Evolutionary conservation across 2,888 invertebrate species (phyloP).

Genomic region (Melinopterus prodromus): DNA sequence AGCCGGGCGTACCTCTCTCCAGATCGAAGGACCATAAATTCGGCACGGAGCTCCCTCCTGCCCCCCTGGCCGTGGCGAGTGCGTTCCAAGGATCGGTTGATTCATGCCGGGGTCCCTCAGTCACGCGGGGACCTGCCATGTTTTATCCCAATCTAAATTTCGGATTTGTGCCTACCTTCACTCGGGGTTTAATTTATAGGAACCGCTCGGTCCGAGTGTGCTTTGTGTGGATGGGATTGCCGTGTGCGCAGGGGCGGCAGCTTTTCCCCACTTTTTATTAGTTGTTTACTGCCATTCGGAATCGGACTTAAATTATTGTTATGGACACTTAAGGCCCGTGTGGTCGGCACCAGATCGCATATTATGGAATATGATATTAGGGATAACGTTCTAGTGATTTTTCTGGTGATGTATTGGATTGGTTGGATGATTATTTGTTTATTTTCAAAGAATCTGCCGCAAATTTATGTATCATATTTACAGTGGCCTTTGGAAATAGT

Average conservation of each 20-base stretch:
- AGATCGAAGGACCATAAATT: background rate
- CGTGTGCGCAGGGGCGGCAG: background rate
- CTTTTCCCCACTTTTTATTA: slow-evolving; percentile 29
- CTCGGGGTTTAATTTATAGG: slow-evolving; percentile 31
- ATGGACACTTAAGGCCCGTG: slow-evolving; percentile 32
- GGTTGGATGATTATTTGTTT: background rate
- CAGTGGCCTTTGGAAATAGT: no score
- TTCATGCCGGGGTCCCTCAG: slow-evolving; percentile 50
- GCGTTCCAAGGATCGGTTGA: slow-evolving; percentile 49
- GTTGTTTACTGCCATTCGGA: slow-evolving; percentile 35
- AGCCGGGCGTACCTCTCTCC: background rate
- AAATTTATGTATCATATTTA: no score
- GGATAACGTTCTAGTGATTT: background rate
- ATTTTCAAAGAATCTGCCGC: background rate
- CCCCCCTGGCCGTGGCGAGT: slow-evolving; percentile 29
- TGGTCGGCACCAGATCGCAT: background rate
- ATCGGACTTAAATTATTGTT: slow-evolving; percentile 38
- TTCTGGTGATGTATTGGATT: background rate
- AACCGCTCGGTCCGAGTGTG: background rate
- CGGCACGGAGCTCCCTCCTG: slow-evolving; percentile 44
- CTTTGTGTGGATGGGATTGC: background rate
- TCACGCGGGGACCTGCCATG: slow-evolving; percentile 51
- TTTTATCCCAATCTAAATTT: slow-evolving; percentile 55
- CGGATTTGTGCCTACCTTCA: slow-evolving; percentile 46
- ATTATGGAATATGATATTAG: background rate